Evolutionary conservation across 2,113 vertebrate genomes (phyloP), one percentile per base, ranked within the genome.

Genomic region (Anas platyrhynchos): DNA sequence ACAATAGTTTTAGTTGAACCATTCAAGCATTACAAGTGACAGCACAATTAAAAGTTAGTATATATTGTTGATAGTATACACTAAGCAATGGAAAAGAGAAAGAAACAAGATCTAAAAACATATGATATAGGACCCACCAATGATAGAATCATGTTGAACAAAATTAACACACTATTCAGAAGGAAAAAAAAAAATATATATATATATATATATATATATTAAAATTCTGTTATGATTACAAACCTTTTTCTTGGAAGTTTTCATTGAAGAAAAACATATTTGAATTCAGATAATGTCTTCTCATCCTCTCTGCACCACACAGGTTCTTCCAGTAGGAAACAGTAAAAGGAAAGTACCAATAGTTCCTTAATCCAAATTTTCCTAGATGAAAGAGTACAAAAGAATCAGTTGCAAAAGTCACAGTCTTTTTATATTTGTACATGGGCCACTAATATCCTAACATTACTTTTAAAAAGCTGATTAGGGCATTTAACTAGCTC

Each of bases 301-400:
- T 95, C 25, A 22, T 94, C 41, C 44, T 83, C 32, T 69, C n/a
- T 52, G 79, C 20, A 59, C 90, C 89, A 38, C 58, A 94, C 21
- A 97, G 1, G 9, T 73, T 96, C 88, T 93, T 97, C 98, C 98
- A 98, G 21, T 97, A 98, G 0, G 95, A 95, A 10, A 32, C 2
- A 11, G 95, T 97, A 68, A 98, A 96, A 9, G 97, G 98, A 66
- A 98, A 98, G 82, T 97, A 96, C 98, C 98, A 98, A 0, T 7
- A 69, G 25, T 89, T 97, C 86, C 80, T 96, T 52, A 97, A 66
- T 36, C 97, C 96, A 26, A 31, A 93, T 58, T 93, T 91, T 92
- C 97, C 98, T 98, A 52, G 27, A 68, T 78, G 29, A 71, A 11
- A 95, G 41, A 89, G 68, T 46, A 34, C 10, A 7, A 83, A 15